Conservation (phyloP, 2,888 invertebrate genomes). For the Acanthosepion pharaonis region DNA sequence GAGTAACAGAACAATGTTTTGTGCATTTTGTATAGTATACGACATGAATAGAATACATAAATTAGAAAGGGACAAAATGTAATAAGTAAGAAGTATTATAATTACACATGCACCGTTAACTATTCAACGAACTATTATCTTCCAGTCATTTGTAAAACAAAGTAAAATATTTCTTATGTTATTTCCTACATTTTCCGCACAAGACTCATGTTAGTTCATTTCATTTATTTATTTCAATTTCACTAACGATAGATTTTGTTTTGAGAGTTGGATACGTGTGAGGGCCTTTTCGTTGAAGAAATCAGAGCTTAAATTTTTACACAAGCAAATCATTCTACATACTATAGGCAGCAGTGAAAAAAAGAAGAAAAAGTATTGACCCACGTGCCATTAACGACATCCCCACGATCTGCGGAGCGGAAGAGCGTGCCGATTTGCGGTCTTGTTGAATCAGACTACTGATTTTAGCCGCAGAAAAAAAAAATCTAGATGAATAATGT, state of each 20-base stretch:
- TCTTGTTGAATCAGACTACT: not conserved
- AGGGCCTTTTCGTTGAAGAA: not conserved
- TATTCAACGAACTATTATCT: too few species aligned
- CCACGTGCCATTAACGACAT: not conserved
- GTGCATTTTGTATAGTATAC: too few species aligned
- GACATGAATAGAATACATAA: too few species aligned
- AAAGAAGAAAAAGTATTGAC: not conserved
- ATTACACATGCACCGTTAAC: too few species aligned
- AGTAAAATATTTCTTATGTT: too few species aligned
- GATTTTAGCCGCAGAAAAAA: too few species aligned
- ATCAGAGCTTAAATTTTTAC: not conserved
- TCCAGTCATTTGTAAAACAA: too few species aligned
- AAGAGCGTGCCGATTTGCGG: slow-evolving; percentile 7
- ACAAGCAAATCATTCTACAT: not conserved
- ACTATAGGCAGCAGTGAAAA: not conserved
- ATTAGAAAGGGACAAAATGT: too few species aligned
- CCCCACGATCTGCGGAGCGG: not conserved
- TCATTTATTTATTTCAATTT: not conserved
- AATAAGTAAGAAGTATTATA: too few species aligned
- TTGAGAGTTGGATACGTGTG: too few species aligned
- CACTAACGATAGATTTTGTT: not conserved
- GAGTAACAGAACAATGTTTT: too few species aligned
- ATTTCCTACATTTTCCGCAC: not conserved
- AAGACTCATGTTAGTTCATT: not conserved
- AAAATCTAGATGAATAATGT: too few species aligned